Conservation (phyloP, 1,140 invertebrate species). For the Phymorhynchus buccinoides region DNA sequence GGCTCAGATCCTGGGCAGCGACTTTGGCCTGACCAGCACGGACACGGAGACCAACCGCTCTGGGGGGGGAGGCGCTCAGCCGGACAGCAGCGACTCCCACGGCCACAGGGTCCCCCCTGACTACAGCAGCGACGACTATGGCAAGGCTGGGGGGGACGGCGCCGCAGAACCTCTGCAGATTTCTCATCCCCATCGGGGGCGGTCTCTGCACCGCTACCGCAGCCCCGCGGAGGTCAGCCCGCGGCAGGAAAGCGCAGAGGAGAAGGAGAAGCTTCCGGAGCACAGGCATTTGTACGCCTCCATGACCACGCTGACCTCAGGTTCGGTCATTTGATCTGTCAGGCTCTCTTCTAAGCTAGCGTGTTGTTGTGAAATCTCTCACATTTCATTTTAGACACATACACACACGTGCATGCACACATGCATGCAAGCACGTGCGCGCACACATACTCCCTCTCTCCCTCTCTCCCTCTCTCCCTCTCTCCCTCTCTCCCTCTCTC, state of each 20-base stretch:
- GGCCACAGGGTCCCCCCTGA: neutral
- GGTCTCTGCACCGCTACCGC: slow-evolving; percentile 14
- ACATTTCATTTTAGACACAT: no score
- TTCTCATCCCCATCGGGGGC: neutral
- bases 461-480: no score
- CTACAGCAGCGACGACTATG: slow-evolving; percentile 1
- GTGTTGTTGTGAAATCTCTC: no score
- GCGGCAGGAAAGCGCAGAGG: neutral
- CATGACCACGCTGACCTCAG: slow-evolving; percentile 27
- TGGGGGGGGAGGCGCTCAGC: neutral
- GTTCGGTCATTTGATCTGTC: neutral
- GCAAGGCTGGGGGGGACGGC: neutral
- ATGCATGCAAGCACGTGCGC: no score
- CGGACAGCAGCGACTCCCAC: slow-evolving; percentile 14
- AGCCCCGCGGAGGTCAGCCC: slow-evolving; percentile 10
- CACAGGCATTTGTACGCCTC: slow-evolving; percentile 20
- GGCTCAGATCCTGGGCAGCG: slow-evolving; percentile 26
- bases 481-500: no score
- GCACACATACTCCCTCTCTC: no score
- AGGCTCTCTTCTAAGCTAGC: neutral
- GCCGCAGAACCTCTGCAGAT: neutral
- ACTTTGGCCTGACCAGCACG: slow-evolving; percentile 30
- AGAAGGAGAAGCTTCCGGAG: slow-evolving; percentile 11
- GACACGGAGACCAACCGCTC: slow-evolving; percentile 23
- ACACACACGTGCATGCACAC: no score